phyloP scores from a whole-genome alignment of 2,113 vertebrate genomes.

The human (Homo sapiens) region DNA sequence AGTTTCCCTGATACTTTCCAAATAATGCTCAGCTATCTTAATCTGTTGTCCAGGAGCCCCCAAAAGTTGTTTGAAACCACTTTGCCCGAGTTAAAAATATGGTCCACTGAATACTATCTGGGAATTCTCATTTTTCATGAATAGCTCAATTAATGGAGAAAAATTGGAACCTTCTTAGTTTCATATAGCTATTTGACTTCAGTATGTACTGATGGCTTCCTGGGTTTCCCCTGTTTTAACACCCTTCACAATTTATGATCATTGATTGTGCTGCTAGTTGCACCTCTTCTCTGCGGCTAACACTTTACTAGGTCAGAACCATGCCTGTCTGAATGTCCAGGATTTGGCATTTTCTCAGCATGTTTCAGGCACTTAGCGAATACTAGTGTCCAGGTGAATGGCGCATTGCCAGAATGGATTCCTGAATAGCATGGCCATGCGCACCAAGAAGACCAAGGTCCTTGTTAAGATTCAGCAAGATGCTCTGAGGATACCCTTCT shows the following conservation, averaged over 20 bases:
- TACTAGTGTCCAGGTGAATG: background rate
- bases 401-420: background rate
- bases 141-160: background rate
- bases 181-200: background rate
- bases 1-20: background rate
- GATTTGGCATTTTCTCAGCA: background rate
- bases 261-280: background rate
- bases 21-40: background rate
- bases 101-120: background rate
- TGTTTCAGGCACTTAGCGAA: background rate
- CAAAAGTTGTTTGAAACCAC: background rate
- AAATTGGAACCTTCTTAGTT: background rate
- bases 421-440: background rate
- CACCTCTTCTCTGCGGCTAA: background rate
- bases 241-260: background rate
- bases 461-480: background rate
- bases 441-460: background rate
- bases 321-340: background rate
- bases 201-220: background rate
- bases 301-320: background rate
- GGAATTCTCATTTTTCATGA: background rate
- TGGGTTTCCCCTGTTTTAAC: background rate
- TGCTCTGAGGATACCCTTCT: background rate
- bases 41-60: background rate
- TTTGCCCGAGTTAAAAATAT: background rate